Percentiles rank a stretch among this genome's conserved stretches.
These are phyloP conservation scores for Antitype chi DNA, from an alignment of 2,888 invertebrate species.

Conservation along the genomic window DNA sequence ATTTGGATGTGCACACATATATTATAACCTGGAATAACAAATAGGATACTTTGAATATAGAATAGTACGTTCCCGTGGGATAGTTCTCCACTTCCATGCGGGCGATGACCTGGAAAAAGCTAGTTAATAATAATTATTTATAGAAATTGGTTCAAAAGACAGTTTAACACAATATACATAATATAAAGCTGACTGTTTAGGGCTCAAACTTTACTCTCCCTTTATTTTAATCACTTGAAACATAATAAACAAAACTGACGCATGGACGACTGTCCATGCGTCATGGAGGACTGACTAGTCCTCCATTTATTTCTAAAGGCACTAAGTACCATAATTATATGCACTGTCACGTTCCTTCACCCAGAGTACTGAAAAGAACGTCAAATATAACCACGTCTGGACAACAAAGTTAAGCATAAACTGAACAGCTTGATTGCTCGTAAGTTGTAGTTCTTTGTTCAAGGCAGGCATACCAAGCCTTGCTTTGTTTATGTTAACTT, in stretches of 20 bases:
- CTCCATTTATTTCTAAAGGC: background rate
- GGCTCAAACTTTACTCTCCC: background rate
- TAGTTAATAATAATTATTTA: too few species aligned
- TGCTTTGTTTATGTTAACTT: constrained; percentile 10
- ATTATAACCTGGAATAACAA: too few species aligned
- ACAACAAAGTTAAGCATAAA: constrained; percentile 7
- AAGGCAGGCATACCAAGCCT: background rate
- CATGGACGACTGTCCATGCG: too few species aligned
- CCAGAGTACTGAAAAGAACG: background rate
- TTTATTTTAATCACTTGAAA: background rate
- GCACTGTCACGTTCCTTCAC: background rate
- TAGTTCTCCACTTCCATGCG: too few species aligned
- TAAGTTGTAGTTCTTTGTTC: constrained; percentile 28
- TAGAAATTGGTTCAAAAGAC: too few species aligned
- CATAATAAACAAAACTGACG: background rate
- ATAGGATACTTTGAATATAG: too few species aligned
- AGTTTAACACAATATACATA: background rate
- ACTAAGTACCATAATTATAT: constrained; percentile 8
- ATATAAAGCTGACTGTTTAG: background rate
- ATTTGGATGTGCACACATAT: too few species aligned
- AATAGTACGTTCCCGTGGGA: too few species aligned
- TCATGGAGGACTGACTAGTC: too few species aligned
- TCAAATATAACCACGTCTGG: background rate
- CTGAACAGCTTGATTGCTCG: constrained; percentile 9
- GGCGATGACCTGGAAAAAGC: too few species aligned